Conservation (phyloP, 2,113 vertebrate genomes). For the Xyrauchen texanus region DNA sequence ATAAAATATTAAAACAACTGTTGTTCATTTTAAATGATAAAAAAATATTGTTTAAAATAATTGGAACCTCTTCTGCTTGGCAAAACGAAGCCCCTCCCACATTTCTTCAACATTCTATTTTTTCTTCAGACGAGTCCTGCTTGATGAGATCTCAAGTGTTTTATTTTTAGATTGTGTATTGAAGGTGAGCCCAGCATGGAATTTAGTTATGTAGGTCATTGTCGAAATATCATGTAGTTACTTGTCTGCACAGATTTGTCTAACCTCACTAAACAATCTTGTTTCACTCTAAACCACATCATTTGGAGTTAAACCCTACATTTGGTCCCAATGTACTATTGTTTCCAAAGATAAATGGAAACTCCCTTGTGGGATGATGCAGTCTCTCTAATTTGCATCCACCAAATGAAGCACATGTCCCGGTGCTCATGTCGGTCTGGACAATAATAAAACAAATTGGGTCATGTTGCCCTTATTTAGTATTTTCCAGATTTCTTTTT, state of each 20-base stretch:
- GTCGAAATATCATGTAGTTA: neutral
- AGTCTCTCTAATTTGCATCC: conserved; percentile 16
- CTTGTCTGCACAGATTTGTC: conserved; percentile 1
- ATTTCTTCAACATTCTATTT: neutral
- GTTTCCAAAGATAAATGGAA: conserved; percentile 12
- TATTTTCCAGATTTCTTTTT: neutral
- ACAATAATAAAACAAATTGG: conserved; percentile 3
- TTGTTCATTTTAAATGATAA: too few species aligned
- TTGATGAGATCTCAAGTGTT: neutral
- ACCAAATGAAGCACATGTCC: conserved; percentile 13
- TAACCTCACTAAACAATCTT: neutral
- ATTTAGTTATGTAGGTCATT: conserved; percentile 9
- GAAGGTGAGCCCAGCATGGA: neutral
- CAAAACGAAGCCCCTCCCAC: too few species aligned
- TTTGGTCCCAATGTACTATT: conserved; percentile 22
- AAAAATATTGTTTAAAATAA: conserved; percentile 10
- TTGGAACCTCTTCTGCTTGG: neutral
- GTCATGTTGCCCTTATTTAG: conserved; percentile 6
- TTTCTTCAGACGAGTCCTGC: neutral
- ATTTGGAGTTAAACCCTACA: neutral
- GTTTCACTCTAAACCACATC: conserved; percentile 6
- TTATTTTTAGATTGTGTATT: conserved; percentile 11
- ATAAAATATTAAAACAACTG: too few species aligned
- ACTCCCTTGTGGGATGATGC: conserved; percentile 21
- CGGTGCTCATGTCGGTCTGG: neutral